Conservation (phyloP, 2,888 invertebrate genomes). For the Cyaniris semiargus region DNA sequence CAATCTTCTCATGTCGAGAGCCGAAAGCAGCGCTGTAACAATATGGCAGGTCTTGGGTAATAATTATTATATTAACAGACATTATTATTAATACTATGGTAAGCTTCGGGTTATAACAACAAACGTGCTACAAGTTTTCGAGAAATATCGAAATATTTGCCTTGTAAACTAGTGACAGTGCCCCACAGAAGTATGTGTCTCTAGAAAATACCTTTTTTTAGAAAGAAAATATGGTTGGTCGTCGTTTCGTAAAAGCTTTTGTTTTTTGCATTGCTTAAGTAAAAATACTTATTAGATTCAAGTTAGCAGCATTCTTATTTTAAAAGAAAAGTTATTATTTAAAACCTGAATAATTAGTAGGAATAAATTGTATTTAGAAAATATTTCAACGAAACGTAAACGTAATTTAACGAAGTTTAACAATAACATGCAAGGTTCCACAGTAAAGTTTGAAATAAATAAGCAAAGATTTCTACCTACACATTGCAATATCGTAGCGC, state of each 20-base stretch:
- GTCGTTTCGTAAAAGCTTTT: neutral
- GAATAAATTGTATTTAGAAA: no score
- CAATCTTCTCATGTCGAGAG: neutral
- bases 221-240: neutral
- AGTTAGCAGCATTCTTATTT: no score
- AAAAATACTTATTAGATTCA: no score
- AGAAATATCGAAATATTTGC: constrained; percentile 28
- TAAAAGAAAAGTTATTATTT: no score
- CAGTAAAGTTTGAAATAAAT: no score
- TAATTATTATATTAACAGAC: constrained; percentile 6
- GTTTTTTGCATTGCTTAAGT: neutral
- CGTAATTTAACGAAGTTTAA: no score
- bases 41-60: neutral
- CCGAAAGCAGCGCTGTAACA: neutral
- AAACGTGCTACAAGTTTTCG: neutral
- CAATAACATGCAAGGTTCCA: no score
- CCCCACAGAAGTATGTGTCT: neutral
- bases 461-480: no score
- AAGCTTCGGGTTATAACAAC: neutral
- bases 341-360: no score
- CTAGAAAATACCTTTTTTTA: neutral
- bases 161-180: constrained; percentile 24
- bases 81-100: neutral
- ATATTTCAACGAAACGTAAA: no score
- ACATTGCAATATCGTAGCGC: no score